Percentiles rank a stretch among this genome's conserved stretches.
Evolutionary conservation across 2,113 vertebrate species (phyloP).

Genomic region (Sula dactylatra): DNA sequence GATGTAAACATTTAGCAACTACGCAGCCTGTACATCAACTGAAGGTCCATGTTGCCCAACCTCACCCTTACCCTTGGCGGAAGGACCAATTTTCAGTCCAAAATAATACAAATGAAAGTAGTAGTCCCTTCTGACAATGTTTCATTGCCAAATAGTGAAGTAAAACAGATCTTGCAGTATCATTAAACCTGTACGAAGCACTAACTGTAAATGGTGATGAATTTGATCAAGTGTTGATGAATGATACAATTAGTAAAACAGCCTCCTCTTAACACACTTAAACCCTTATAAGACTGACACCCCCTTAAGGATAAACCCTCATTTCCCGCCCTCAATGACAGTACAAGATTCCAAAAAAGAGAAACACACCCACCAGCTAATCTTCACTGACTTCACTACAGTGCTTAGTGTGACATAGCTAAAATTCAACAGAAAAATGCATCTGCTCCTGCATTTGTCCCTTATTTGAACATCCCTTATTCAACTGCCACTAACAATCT

Average conservation of each 20-base stretch:
- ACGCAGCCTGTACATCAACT: neutral
- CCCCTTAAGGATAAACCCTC: neutral
- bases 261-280: neutral
- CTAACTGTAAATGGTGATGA: neutral
- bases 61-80: neutral
- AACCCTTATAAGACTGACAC: neutral
- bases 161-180: neutral
- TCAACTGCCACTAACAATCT: neutral
- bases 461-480: neutral
- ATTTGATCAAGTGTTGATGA: neutral
- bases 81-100: neutral
- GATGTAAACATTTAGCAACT: neutral
- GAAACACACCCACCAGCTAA: neutral
- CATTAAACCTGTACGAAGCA: neutral
- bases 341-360: neutral
- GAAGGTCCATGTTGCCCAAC: neutral
- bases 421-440: neutral
- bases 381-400: neutral
- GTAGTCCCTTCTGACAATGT: neutral
- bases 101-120: neutral
- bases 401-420: neutral
- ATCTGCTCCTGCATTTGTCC: neutral
- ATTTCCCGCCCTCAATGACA: neutral
- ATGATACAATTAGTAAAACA: neutral
- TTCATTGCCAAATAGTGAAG: neutral